A percentile compares a stretch with the other conserved stretches of the same genome.
Evolutionary conservation across 2,113 vertebrate genomes (phyloP).

Genomic region (Myotis brandtii): DNA sequence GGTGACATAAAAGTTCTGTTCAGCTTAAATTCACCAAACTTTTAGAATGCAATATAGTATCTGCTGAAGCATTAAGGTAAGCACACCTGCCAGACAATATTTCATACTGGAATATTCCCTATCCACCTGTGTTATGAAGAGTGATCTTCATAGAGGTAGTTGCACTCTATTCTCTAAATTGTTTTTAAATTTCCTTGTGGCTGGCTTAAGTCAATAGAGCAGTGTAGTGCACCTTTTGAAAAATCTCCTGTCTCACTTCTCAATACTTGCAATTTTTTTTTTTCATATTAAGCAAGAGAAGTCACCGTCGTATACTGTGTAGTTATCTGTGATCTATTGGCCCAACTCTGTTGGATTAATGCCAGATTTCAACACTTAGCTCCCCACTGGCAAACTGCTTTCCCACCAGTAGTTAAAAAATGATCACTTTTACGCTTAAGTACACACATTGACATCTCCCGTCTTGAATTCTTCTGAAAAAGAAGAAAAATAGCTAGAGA

Average conservation of each 20-base stretch:
- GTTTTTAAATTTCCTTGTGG: slow-evolving; percentile 81
- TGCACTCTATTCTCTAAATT: slow-evolving; percentile 80
- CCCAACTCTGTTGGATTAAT: slow-evolving; percentile 78
- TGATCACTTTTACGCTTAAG: slow-evolving; percentile 80
- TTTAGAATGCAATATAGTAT: slow-evolving; percentile 73
- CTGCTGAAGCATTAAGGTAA: slow-evolving; percentile 79
- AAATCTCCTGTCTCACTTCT: slow-evolving; percentile 77
- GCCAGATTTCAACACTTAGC: slow-evolving; percentile 77
- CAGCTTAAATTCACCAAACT: slow-evolving; percentile 73
- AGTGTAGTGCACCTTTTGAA: slow-evolving; percentile 78
- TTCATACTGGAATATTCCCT: slow-evolving; percentile 72
- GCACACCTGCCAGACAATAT: slow-evolving; percentile 64
- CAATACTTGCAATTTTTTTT: slow-evolving; percentile 63
- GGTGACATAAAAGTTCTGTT: slow-evolving; percentile 53
- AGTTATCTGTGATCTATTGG: slow-evolving; percentile 82
- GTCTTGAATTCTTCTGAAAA: slow-evolving; percentile 81
- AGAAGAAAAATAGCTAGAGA: slow-evolving; percentile 76
- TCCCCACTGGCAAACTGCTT: slow-evolving; percentile 77
- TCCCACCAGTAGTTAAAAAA: slow-evolving; percentile 83
- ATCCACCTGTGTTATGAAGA: slow-evolving; percentile 70
- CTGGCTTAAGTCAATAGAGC: slow-evolving; percentile 77
- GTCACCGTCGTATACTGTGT: slow-evolving; percentile 49
- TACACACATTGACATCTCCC: slow-evolving; percentile 76
- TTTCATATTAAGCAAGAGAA: slow-evolving; percentile 74
- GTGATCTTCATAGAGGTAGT: slow-evolving; percentile 73